Base-by-base conservation (phyloP, 2,113 vertebrate species). In the Aspiorhynchus laticeps region DNA sequence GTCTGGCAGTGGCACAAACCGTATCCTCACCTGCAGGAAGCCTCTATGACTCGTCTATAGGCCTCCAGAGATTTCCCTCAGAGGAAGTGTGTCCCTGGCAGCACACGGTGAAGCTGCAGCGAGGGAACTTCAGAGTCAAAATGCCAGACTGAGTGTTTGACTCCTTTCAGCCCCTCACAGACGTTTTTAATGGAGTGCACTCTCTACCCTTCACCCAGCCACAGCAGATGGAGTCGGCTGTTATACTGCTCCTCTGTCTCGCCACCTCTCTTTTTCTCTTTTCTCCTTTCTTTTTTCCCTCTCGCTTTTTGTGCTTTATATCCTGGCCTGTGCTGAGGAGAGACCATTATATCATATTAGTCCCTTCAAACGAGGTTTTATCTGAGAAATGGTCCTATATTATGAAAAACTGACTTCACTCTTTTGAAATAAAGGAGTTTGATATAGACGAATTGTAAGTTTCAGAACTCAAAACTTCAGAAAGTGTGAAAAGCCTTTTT, bases 101-200 rank as follows among this genome's bases (percentile, higher is more conserved):
- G 87, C 90, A 87, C 83, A 86, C 65, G 89, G 87, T 88, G 88
- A 63, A 90, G 90, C 31, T 51, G 89, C 87, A 90, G 87, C 90
- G 90, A 86, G 87, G 89, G 90, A 89, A 89, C 86, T 89, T 91
- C 89, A 79, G 85, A 92, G 90, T 91, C 87, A 92, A 93, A 93
- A 92, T 88, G 91, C 92, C 90, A 85, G 74, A 88, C 89, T 89
- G 92, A 92, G 91, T 93, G 92, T 93, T 93, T 94, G 91, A 95
- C 94, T 94, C 90, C 67, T 88, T 87, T 92, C 88, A 92, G 88
- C 89, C 92, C 90, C 88, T 91, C 81, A 85, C 78, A 90, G 90
- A 91, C 88, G 79, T 86, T 90, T 89, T 91, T 91, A 93, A 92
- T 91, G 90, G 83, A 92, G 90, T 87, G 89, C 76, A 82, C 90